phyloP scores from a whole-genome alignment of 2,797 vertebrate genomes.

The Streptopelia turtur region DNA sequence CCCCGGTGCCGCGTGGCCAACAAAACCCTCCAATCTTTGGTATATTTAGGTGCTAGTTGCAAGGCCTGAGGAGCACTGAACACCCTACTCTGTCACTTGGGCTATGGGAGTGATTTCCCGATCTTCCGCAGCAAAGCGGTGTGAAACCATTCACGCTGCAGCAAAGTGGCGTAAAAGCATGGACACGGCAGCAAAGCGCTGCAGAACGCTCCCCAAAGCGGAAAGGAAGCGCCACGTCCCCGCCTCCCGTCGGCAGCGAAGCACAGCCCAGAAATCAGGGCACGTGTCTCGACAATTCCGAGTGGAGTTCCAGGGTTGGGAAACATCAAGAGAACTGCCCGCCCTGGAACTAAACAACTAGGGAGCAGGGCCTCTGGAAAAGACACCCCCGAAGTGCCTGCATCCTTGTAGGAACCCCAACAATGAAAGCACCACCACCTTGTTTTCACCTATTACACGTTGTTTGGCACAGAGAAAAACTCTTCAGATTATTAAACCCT shows the following conservation, averaged over 20 bases:
- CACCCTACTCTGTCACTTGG: background rate
- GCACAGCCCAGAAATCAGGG: background rate
- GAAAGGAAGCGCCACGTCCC: background rate
- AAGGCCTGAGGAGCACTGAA: background rate
- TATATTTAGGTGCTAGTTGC: background rate
- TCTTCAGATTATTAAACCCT: background rate
- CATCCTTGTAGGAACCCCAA: background rate
- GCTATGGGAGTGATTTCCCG: background rate
- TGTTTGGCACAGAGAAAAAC: constrained; percentile 7
- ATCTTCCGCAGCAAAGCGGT: background rate
- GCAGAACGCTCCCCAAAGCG: background rate
- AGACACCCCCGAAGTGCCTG: constrained; percentile 15
- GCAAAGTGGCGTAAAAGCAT: fast-evolving
- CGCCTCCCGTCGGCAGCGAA: background rate
- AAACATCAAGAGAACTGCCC: constrained; percentile 26
- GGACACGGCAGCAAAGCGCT: background rate
- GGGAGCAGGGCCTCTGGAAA: background rate
- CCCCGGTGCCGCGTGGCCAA: background rate
- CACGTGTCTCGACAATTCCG: background rate
- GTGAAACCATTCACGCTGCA: background rate
- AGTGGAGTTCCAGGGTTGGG: background rate
- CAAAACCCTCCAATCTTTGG: constrained; percentile 34
- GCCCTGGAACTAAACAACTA: constrained; percentile 27
- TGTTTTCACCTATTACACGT: background rate
- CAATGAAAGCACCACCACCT: background rate